Evolutionary conservation across 2,113 vertebrate species (phyloP), one percentile per base, ranked within the genome.

Genomic region (Meles meles): DNA sequence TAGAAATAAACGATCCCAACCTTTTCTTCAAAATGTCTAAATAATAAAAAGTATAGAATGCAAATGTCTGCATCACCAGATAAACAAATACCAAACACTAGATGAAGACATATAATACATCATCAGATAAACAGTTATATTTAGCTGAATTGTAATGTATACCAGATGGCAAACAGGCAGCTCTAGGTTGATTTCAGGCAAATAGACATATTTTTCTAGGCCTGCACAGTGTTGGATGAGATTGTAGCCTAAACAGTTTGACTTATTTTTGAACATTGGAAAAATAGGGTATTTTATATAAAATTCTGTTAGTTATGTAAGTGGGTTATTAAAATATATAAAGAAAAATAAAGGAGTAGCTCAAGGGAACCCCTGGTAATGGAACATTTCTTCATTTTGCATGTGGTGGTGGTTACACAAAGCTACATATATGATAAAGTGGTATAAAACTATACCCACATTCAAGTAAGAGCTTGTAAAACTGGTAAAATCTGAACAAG

Each of bases 181-280:
- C 29, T 76, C 49, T 92, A 25, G 71, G 47, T 72, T 87, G n/a
- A 44, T 91, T 88, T 82, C 3, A 72, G 44, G 44, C 37, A 85
- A 79, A 79, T 17, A 65, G 76, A 31, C 20, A 13, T 65, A 13
- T 55, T 82, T 94, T 59, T 49, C 31, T 88, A 86, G 34, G 44
- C 3, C 37, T 90, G 9, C 20, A 61, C 5, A 21, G 15, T 77
- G 11, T 65, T 95, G 63, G 11, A 59, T 44, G 44, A 42, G 52
- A 90, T 49, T 84, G 47, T n/a, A 34, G 63, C 49, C 90, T 80
- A 84, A 71, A 77, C 0, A 55, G 37, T 76, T 92, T 88, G 11
- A 87, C 74, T 90, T 71, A 31, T 84, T 85, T 93, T 94, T 92
- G 63, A 95, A 76, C 49, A 72, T 52, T 93, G 37, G 52, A 55